Evolutionary conservation across 1,140 invertebrate species (phyloP), one percentile per base, ranked within the genome.

Genomic region (Homalodisca vitripennis): DNA sequence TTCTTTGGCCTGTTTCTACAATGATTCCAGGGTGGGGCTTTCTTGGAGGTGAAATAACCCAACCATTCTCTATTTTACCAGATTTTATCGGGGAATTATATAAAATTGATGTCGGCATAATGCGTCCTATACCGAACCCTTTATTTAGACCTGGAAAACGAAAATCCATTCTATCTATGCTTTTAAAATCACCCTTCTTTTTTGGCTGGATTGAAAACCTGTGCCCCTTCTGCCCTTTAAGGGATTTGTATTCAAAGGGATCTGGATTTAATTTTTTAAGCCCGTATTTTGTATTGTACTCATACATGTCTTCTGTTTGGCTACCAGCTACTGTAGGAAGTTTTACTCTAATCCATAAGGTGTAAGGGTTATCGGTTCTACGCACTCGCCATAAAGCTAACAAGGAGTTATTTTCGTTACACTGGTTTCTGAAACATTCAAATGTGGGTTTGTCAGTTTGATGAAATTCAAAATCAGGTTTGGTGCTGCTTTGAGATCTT

Each of bases 351-450:
- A 74, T 68, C 27, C 63, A 65, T 22, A 68, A 31, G 30, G 47
- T 46, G 24, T 72, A 67, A 17, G 69, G 69, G 47, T 74, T 55
- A 13, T 62, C 31, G 14, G 65, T 60, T 60, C 26, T 69, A 32
- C 68, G 47, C 2, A 74, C 63, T 48, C 62, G 70, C 73, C 73
- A 74, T n/a, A 71, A 17, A 30, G 73, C 71, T n/a, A 72, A 14
- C 24, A 74, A 41, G 13, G 55, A 24, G 27, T 71, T 57, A 3
- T 57, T 47, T 3, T 6, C 12, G 22, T 55, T 41, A 51, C 72
- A 73, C 26, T 32, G 32, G 2, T 53, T 29, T 20, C 26, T 66
- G 17, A 34, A 14, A 27, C 69, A 71, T 22, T 68, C 67, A n/a
- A 65, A 63, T 17, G 64, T 14, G 14, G 55, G 68, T 20, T 63